Evolutionary conservation across 2,113 vertebrate genomes (phyloP).

Genomic region (Gallinago undulata): DNA sequence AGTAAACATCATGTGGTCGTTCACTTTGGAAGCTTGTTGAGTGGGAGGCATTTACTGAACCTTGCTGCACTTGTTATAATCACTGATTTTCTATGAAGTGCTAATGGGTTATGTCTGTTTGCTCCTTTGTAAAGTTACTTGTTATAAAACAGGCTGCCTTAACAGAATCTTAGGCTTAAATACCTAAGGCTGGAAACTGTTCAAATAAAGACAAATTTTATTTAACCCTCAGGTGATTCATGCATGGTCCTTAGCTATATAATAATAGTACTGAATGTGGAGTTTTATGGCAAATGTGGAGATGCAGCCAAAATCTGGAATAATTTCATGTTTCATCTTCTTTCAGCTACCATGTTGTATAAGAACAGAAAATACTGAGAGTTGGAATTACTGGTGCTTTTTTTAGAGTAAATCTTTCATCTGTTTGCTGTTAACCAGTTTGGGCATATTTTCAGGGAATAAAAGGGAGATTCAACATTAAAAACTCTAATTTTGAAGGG

Average conservation of each 20-base stretch:
- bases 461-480: not conserved
- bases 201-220: not conserved
- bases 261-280: not conserved
- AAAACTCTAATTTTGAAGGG: not conserved
- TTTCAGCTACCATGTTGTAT: not conserved
- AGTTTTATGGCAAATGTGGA: not conserved
- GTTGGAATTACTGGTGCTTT: not conserved
- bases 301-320: not conserved
- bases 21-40: slow-evolving; percentile 55
- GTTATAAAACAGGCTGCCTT: not conserved
- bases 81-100: not conserved
- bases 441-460: not conserved
- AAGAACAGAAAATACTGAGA: not conserved
- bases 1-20: slow-evolving; percentile 77
- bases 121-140: not conserved
- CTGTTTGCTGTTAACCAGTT: not conserved
- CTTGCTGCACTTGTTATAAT: slow-evolving; percentile 3
- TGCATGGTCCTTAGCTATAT: not conserved
- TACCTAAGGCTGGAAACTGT: not conserved
- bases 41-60: slow-evolving; percentile 54
- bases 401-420: not conserved
- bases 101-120: not conserved
- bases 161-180: not conserved
- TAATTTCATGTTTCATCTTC: not conserved
- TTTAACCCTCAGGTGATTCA: not conserved